A percentile compares a stretch with the other conserved stretches of the same genome.
Conservation (phyloP, 2,797 vertebrate species). For the Stomatorhinus walkeri region DNA sequence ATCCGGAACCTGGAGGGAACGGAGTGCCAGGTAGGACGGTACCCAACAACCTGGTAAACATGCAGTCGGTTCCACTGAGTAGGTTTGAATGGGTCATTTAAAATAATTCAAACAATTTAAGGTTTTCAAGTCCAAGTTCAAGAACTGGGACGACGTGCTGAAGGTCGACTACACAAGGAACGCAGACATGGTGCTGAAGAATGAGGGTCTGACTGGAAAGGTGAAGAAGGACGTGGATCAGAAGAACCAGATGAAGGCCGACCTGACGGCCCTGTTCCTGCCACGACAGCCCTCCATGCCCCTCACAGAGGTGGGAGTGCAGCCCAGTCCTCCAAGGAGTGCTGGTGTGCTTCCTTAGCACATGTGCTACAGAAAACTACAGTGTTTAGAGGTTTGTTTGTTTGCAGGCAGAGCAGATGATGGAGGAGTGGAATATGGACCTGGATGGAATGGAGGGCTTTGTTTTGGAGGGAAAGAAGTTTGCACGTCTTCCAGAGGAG, state of each 20-base stretch:
- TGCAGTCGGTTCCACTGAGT: background rate
- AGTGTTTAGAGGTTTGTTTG: background rate
- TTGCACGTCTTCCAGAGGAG: conserved; percentile 88
- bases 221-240: conserved; percentile 84
- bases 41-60: background rate
- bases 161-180: conserved; percentile 92
- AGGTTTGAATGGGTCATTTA: background rate
- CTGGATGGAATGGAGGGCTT: conserved; percentile 97
- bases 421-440: conserved; percentile 98
- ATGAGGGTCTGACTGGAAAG: conserved; percentile 69
- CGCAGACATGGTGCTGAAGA: conserved; percentile 76
- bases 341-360: background rate
- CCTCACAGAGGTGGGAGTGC: conserved; percentile 57
- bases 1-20: conserved; percentile 91
- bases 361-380: background rate
- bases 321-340: background rate
- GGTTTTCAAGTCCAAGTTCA: conserved; percentile 97
- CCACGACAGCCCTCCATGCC: conserved; percentile 88
- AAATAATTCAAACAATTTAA: conserved; percentile 37
- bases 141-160: conserved; percentile 95
- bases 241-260: conserved; percentile 94
- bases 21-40: conserved; percentile 74
- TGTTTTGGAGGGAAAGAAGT: conserved; percentile 93
- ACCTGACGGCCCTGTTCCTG: conserved; percentile 90
- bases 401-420: conserved; percentile 84